A percentile compares a stretch with the other conserved stretches of the same genome.
Conservation (phyloP, 2,113 vertebrate species). For the Aramus guarauna region DNA sequence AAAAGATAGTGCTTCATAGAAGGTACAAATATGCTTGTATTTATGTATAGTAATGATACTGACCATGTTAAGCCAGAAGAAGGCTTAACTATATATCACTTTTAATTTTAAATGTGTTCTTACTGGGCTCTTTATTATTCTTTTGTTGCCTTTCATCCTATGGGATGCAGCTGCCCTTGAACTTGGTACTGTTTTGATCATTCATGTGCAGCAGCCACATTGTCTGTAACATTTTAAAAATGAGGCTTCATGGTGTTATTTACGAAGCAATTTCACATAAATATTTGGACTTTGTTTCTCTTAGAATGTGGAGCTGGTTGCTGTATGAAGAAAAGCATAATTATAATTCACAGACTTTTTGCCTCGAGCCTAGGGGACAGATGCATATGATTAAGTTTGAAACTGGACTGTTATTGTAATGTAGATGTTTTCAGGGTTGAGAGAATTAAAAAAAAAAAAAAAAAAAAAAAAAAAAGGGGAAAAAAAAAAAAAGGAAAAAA, state of each 20-base stretch:
- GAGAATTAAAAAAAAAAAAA: constrained; percentile 50
- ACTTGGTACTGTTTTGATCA: constrained; percentile 78
- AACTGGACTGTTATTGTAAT: constrained; percentile 83
- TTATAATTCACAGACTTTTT: constrained; percentile 79
- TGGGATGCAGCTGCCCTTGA: constrained; percentile 78
- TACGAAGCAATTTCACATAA: constrained; percentile 72
- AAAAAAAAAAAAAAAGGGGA: not conserved
- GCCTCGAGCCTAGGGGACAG: constrained; percentile 76
- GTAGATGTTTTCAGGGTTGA: constrained; percentile 81
- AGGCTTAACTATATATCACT: constrained; percentile 62
- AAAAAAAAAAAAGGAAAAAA: constrained; percentile 21
- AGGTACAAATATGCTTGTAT: not conserved
- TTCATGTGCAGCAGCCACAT: constrained; percentile 78
- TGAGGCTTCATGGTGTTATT: constrained; percentile 70
- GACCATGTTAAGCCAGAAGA: not conserved
- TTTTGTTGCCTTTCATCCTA: constrained; percentile 80
- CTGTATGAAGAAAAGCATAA: constrained; percentile 76
- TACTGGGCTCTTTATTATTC: constrained; percentile 72
- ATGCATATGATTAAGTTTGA: constrained; percentile 85
- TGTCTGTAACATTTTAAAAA: constrained; percentile 76
- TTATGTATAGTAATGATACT: constrained; percentile 3
- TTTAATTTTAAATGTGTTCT: constrained; percentile 76
- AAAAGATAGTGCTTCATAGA: not conserved
- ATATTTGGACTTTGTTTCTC: constrained; percentile 70
- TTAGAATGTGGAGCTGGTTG: constrained; percentile 66